These are phyloP conservation scores for Atrina japonica DNA, from an alignment of 2,888 invertebrate species.

Conservation along the genomic window DNA sequence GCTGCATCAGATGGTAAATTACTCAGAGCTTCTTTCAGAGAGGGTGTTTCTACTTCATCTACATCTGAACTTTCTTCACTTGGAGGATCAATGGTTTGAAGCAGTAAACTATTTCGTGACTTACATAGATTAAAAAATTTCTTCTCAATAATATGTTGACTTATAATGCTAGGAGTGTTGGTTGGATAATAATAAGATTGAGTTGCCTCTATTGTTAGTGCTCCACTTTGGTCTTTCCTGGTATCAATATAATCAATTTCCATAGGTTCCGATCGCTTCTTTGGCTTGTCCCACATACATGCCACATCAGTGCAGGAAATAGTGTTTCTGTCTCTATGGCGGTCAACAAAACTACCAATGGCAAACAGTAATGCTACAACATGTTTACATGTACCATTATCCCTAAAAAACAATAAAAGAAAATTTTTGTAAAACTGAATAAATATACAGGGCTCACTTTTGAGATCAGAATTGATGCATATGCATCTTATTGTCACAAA, in stretches of 20 bases:
- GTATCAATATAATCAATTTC: slow-evolving; percentile 12
- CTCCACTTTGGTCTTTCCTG: background rate
- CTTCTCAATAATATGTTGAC: background rate
- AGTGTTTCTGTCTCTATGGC: slow-evolving; percentile 21
- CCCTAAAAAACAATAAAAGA: background rate
- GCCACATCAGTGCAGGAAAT: slow-evolving; percentile 9
- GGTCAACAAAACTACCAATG: slow-evolving; percentile 4
- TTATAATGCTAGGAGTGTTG: background rate
- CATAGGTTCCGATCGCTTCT: slow-evolving; percentile 2
- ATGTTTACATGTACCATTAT: slow-evolving; percentile 23
- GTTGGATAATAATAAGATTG: slow-evolving; percentile 10
- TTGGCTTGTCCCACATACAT: slow-evolving; percentile 27
- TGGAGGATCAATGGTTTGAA: slow-evolving; percentile 20
- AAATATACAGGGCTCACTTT: too few species aligned
- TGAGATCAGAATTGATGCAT: too few species aligned
- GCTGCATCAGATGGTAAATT: too few species aligned
- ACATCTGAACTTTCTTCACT: slow-evolving; percentile 12
- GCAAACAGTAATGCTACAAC: slow-evolving; percentile 19
- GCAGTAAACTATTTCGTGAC: slow-evolving; percentile 5
- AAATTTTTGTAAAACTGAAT: background rate
- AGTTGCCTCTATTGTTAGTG: background rate
- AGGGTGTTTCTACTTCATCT: slow-evolving; percentile 3
- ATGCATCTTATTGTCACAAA: too few species aligned
- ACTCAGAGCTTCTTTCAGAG: too few species aligned
- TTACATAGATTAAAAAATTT: slow-evolving; percentile 21